Percentiles rank a stretch among this genome's conserved stretches.
Evolutionary conservation across 2,888 invertebrate genomes (phyloP).

Genomic region (Drosophila stalkeri): DNA sequence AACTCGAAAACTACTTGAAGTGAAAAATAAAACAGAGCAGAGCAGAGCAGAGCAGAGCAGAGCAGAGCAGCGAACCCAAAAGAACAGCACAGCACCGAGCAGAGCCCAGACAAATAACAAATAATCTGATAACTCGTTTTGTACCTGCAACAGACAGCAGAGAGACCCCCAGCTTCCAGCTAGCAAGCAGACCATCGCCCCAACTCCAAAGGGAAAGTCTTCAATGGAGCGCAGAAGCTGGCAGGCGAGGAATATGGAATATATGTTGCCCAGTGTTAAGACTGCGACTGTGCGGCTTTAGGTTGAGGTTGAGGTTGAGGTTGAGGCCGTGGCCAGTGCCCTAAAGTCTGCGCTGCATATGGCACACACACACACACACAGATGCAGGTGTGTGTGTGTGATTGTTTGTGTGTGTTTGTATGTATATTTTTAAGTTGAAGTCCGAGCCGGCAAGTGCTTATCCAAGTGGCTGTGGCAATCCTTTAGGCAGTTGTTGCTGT

Average conservation of each 20-base stretch:
- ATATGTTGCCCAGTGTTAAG: constrained; percentile 2
- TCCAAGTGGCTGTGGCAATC: constrained; percentile 78
- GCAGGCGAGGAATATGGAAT: constrained; percentile 24
- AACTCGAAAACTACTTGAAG: constrained; percentile 65
- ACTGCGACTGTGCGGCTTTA: constrained; percentile 14
- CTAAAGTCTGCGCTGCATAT: constrained; percentile 75
- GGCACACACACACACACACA: constrained; percentile 31
- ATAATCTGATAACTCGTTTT: constrained; percentile 83
- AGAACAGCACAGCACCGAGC: constrained; percentile 31
- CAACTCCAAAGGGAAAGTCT: constrained; percentile 66
- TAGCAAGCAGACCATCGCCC: neutral
- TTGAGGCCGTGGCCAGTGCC: constrained; percentile 68
- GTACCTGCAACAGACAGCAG: constrained; percentile 59
- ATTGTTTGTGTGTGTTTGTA: constrained; percentile 3
- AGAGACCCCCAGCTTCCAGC: constrained; percentile 21
- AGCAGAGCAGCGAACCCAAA: constrained; percentile 41
- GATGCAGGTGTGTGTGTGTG: constrained; percentile 9
- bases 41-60: constrained; percentile 39
- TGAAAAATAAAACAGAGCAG: constrained; percentile 46
- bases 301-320: constrained; percentile 57
- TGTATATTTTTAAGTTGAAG: constrained; percentile 31
- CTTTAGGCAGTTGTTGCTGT: constrained; percentile 59
- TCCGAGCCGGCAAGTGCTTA: constrained; percentile 70
- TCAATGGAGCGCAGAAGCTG: constrained; percentile 26
- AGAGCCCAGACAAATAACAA: constrained; percentile 74